Evolutionary conservation across 2,797 vertebrate genomes (phyloP).

Genomic region (Gadopsis bispinosus): DNA sequence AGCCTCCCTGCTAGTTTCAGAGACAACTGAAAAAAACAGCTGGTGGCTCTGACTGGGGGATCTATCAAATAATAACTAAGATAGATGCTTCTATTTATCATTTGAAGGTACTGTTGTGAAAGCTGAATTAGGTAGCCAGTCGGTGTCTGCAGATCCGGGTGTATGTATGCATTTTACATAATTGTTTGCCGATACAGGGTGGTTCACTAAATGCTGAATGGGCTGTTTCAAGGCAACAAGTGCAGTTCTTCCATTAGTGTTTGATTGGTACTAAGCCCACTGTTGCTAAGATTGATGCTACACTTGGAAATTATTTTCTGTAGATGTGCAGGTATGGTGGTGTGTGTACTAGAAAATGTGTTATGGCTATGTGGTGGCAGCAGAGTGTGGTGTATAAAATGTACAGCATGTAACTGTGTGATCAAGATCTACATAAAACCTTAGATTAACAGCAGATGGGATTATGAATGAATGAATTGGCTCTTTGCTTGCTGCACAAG

Average conservation of each 20-base stretch:
- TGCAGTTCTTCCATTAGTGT: constrained; percentile 50
- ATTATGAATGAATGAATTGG: not conserved
- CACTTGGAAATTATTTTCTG: constrained; percentile 25
- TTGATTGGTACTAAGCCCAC: constrained; percentile 33
- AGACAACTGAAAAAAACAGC: constrained; percentile 13
- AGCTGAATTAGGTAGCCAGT: constrained; percentile 21
- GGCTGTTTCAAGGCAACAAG: constrained; percentile 49
- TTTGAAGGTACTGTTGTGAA: constrained; percentile 22
- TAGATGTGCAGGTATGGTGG: not conserved
- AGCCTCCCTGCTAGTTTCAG: constrained; percentile 1
- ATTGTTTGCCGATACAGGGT: constrained; percentile 40
- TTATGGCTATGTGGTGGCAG: not conserved
- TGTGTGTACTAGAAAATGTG: not conserved
- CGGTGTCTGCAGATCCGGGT: constrained; percentile 4
- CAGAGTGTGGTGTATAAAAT: not conserved
- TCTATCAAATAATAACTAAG: constrained; percentile 41
- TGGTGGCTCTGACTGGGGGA: constrained; percentile 23
- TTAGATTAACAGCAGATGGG: constrained; percentile 19
- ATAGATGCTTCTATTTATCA: constrained; percentile 54
- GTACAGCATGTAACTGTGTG: not conserved
- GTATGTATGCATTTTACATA: constrained; percentile 58
- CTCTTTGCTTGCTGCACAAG: not conserved
- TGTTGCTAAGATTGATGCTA: constrained; percentile 58
- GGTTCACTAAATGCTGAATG: constrained; percentile 48
- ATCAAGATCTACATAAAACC: constrained; percentile 1